Evolutionary conservation across 1,140 invertebrate species (phyloP).

Genomic region (Notospermus geniculatus): DNA sequence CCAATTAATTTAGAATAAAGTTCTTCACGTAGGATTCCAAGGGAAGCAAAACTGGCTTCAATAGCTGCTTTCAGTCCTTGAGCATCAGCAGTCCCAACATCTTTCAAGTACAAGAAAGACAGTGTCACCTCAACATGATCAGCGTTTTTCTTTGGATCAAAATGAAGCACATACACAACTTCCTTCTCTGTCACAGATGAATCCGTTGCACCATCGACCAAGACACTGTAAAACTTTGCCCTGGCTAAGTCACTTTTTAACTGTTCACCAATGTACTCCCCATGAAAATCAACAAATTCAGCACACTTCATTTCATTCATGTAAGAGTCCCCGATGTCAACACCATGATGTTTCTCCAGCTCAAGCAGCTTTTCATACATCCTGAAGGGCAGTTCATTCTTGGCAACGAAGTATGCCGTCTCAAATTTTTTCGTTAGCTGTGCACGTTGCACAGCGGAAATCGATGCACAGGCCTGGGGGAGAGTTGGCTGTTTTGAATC

Average conservation of each 20-base stretch:
- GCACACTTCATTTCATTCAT: neutral
- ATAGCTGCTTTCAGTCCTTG: neutral
- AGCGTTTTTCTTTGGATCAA: neutral
- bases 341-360: neutral
- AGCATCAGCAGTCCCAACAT: neutral
- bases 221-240: neutral
- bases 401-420: neutral
- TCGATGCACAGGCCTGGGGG: neutral
- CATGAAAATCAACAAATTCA: neutral
- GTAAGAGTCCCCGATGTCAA: neutral
- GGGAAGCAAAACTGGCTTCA: neutral
- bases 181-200: neutral
- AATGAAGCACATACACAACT: neutral
- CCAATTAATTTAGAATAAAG: neutral
- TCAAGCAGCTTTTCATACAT: neutral
- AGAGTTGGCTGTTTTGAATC: neutral
- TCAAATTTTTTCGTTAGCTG: neutral
- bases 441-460: neutral
- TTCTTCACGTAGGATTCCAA: neutral
- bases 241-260: neutral
- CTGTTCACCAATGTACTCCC: neutral
- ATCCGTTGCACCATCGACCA: neutral
- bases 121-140: neutral
- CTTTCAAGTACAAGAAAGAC: slow-evolving; percentile 1
- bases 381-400: neutral